Evolutionary conservation across 2,888 invertebrate species (phyloP), one percentile per base, ranked within the genome.

Genomic region (Cabera pusaria): DNA sequence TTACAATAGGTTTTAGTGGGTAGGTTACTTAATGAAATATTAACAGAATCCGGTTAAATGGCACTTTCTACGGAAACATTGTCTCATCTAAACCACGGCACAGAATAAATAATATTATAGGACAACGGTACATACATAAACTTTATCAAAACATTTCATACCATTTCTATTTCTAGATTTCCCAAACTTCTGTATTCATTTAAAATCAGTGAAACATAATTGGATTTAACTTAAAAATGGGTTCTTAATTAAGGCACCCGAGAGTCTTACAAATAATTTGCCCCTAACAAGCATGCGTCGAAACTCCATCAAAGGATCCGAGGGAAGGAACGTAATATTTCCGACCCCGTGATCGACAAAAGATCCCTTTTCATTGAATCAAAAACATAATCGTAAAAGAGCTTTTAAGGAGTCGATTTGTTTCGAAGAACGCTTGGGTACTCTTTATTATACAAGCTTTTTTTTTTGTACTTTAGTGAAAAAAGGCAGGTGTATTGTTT

Each of bases 301-400:
- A 14, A 4, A 14, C 40, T 31, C 26, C 41, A 29, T 42, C 45
- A 46, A 50, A 43, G 37, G 43, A 35, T 20, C 19, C 27, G 25
- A 17, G 41, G 37, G 31, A 28, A 36, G 27, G 44, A 44, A 49
- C 51, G 47, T 66, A 65, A 72, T 76, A 76, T 78, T 80, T 78
- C 82, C 80, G 77, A 69, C 63, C 64, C 65, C 68, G 58, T 56
- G 54, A 62, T 67, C 71, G 61, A 74, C 75, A 75, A 81, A 75
- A 70, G 72, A 70, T 69, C 71, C 69, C 73, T 69, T 76, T 72
- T 74, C 70, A 78, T 74, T 74, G 68, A 81, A 77, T 77, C 69
- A 73, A 71, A 74, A 72, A 75, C 67, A 72, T 73, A 78, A 74
- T 75, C 68, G 72, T 70, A 72, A 76, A 76, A 67, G 70, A 65